A percentile compares a stretch with the other conserved stretches of the same genome.
Conservation (phyloP, 2,113 vertebrate species). For the Nothobranchius furzeri region DNA sequence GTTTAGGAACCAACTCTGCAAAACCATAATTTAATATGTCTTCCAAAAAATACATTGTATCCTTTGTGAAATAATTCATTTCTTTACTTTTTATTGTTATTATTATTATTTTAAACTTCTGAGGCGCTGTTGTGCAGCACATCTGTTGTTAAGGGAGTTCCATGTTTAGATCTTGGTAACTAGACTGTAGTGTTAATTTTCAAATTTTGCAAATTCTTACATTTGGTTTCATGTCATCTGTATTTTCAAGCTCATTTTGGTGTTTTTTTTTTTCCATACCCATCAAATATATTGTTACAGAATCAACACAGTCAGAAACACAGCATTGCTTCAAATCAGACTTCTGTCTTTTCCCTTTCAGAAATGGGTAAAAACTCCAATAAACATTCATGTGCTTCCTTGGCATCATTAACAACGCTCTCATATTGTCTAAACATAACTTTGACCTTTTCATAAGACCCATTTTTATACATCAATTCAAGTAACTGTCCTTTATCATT, state of each 20-base stretch:
- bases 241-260: neutral
- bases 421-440: neutral
- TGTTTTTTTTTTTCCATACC: neutral
- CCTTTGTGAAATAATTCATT: neutral
- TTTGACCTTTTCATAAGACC: neutral
- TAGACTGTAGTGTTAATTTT: neutral
- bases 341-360: neutral
- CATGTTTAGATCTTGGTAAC: neutral
- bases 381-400: neutral
- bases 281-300: neutral
- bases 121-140: neutral
- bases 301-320: neutral
- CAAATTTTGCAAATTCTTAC: neutral
- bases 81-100: neutral
- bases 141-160: neutral
- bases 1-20: too few species aligned
- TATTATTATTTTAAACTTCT: neutral
- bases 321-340: neutral
- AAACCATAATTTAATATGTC: too few species aligned
- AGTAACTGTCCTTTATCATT: neutral
- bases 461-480: neutral
- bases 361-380: neutral
- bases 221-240: neutral
- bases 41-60: neutral
- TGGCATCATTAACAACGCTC: neutral